A percentile compares a stretch with the other conserved stretches of the same genome.
phyloP scores from a whole-genome alignment of 2,888 invertebrate genomes.

The Drosophila meridionalis region DNA sequence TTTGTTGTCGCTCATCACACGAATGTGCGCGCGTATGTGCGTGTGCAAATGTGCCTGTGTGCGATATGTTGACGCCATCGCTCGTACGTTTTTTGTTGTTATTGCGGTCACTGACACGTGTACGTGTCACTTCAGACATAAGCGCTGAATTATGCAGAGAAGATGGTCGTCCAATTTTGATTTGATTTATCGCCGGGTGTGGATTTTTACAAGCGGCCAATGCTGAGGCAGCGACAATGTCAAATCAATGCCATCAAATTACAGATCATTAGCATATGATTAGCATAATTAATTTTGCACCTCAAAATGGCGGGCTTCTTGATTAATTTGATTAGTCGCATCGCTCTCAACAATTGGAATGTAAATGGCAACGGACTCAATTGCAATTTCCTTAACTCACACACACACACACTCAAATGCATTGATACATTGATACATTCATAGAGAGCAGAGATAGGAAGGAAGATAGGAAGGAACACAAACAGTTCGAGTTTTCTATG shows the following conservation, averaged over 20 bases:
- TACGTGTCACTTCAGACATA: slow-evolving; percentile 61
- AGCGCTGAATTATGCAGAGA: slow-evolving; percentile 69
- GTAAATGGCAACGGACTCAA: slow-evolving; percentile 15
- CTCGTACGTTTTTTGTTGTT: slow-evolving; percentile 22
- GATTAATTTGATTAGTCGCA: slow-evolving; percentile 49
- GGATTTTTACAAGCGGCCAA: slow-evolving; percentile 43
- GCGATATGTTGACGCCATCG: slow-evolving; percentile 33
- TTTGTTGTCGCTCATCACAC: slow-evolving; percentile 24
- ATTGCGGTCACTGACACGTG: slow-evolving; percentile 73
- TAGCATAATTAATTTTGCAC: slow-evolving; percentile 75
- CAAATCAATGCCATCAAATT: slow-evolving; percentile 75
- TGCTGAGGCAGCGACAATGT: slow-evolving; percentile 39
- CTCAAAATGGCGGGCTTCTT: slow-evolving; percentile 20
- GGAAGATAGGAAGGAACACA: not conserved
- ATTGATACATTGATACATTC: not conserved
- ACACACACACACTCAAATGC: not conserved
- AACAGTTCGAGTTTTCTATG: slow-evolving; percentile 19
- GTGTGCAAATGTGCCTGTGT: slow-evolving; percentile 11
- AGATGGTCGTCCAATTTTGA: slow-evolving; percentile 54
- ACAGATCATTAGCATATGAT: slow-evolving; percentile 65
- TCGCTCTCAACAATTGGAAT: slow-evolving; percentile 19
- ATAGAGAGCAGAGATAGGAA: not conserved
- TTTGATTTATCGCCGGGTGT: slow-evolving; percentile 65
- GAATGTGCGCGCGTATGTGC: slow-evolving; percentile 25
- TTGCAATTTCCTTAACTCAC: slow-evolving; percentile 31